These are phyloP conservation scores for Podiceps cristatus DNA, from an alignment of 2,113 vertebrate species.

Conservation along the genomic window DNA sequence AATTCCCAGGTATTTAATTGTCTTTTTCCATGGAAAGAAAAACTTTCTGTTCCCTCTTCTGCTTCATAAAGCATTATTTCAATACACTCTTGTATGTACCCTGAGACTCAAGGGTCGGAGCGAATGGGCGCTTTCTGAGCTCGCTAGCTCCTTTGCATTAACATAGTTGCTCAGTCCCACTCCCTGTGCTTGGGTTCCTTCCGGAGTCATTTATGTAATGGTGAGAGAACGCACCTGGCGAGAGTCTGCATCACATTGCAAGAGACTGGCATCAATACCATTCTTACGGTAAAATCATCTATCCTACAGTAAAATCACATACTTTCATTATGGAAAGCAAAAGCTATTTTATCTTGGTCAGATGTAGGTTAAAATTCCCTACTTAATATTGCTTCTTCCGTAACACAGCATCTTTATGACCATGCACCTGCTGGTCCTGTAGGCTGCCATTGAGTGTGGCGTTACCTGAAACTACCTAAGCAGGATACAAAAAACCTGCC, in stretches of 20 bases:
- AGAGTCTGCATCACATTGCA: not conserved
- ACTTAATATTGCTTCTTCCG: not conserved
- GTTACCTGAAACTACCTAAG: not conserved
- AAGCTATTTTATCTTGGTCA: not conserved
- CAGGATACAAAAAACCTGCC: not conserved
- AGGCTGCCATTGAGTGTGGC: not conserved
- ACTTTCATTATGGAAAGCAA: not conserved
- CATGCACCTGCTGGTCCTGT: not conserved
- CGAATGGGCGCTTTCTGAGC: not conserved
- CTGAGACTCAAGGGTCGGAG: not conserved
- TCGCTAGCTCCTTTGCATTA: not conserved
- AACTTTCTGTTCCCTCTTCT: not conserved
- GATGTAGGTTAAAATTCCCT: not conserved
- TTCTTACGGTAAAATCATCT: not conserved
- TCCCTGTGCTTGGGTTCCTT: not conserved
- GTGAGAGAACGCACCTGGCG: not conserved
- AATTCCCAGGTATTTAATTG: not conserved
- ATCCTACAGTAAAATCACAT: not conserved
- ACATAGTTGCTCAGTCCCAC: not conserved
- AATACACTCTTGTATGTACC: not conserved
- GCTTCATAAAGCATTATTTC: not conserved
- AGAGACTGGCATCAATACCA: rapidly evolving
- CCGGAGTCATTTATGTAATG: not conserved
- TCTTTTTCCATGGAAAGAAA: not conserved
- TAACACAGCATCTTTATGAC: not conserved